Evolutionary conservation across 2,797 vertebrate genomes (phyloP), one percentile per base, ranked within the genome.

Genomic region (Petrocephalus sullivani): DNA sequence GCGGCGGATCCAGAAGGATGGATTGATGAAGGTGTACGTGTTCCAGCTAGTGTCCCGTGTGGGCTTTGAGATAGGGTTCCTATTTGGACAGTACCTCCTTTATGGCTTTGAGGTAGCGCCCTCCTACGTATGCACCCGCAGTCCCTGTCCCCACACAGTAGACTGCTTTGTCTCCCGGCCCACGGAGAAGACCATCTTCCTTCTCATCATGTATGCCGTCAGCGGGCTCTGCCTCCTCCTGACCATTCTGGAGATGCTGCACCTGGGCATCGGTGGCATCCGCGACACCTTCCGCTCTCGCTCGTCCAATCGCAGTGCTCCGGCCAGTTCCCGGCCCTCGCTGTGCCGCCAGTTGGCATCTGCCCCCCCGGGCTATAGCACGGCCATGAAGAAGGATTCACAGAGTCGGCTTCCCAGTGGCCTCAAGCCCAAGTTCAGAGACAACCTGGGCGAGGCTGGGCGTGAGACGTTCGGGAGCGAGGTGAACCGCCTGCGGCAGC

Each of bases 161-260:
- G 97, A 98, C 87, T 98, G 97, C 92, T 98, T 97, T 0, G 95
- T 98, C 54, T 98, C 97, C 0, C 96, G 97, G 0, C 97, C 97
- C 23, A 98, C 97, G 0, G 97, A 98, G 93, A 98, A 98, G 90
- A 98, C 97, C 0, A 98, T 98, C 93, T 98, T 98, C 92, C 95
- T 98, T 89, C 94, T 96, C 86, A 95, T 98, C 90, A 98, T 98
- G 97, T 98, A 98, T 0, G 96, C 92, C 0, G 97, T 98, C 90
- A 97, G 97, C 0, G 93, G 93, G 19, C 93, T 98, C 58, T 98
- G 97, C 89, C 94, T 98, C 90, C 93, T 97, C 86, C 97, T 98
- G 89, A 98, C 97, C 3, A 0, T 97, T 61, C 91, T 97, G 0
- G 97, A 98, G 92, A 97, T 98, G 51, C 89, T 97, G 46, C 97